Percentiles rank a stretch among this genome's conserved stretches.
Conservation (phyloP, 1,140 invertebrate species). For the Aphelenchoides besseyi region DNA sequence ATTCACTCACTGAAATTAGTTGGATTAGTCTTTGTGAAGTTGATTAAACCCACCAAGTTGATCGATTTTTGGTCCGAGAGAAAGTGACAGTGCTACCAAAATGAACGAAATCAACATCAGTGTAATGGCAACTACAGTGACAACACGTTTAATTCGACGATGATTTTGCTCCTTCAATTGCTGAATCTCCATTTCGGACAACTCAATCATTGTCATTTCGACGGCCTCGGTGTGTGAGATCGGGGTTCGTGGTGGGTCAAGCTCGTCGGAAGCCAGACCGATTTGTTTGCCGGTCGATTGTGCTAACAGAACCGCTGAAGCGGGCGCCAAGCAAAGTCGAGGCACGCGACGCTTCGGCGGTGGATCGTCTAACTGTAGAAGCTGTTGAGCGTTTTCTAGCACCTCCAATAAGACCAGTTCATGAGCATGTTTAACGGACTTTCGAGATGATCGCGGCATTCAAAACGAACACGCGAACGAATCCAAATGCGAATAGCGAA, state of each 20-base stretch:
- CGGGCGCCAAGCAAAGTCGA: conserved; percentile 5
- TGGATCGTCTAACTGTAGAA: background rate
- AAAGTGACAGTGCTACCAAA: conserved; percentile 48
- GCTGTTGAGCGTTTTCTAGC: conserved; percentile 3
- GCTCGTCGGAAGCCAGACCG: background rate
- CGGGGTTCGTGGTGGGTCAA: background rate
- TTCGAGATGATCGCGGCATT: background rate
- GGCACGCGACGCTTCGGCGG: background rate
- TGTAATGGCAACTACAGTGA: conserved; percentile 40
- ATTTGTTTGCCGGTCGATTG: background rate
- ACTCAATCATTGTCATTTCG: conserved; percentile 44
- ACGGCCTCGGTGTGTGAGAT: background rate
- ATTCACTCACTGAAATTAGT: conserved; percentile 47
- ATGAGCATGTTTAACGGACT: background rate
- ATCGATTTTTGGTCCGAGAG: conserved; percentile 52
- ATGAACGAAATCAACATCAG: conserved; percentile 41
- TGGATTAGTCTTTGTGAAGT: conserved; percentile 28
- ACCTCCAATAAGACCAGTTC: conserved; percentile 15
- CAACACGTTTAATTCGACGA: conserved; percentile 48
- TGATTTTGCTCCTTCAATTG: conserved; percentile 53
- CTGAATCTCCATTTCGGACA: conserved; percentile 46
- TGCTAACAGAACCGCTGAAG: background rate
- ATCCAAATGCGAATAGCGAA: background rate
- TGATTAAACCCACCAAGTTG: conserved; percentile 43
- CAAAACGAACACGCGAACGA: background rate